Evolutionary conservation across 2,113 vertebrate species (phyloP).

Genomic region (Cyprinodon variegatus): DNA sequence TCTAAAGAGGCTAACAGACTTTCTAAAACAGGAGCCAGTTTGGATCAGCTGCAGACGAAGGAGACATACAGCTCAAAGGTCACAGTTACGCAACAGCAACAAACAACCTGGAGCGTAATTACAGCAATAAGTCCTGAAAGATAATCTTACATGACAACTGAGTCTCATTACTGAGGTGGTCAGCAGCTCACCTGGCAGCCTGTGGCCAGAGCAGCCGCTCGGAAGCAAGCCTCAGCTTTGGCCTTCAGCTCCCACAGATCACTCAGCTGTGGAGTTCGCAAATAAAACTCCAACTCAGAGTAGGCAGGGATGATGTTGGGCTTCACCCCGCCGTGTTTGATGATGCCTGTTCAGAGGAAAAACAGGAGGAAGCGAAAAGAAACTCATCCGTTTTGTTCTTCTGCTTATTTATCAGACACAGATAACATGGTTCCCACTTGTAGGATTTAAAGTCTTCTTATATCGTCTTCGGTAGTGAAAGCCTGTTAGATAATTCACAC

Average conservation of each 20-base stretch:
- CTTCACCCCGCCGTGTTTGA: constrained; percentile 89
- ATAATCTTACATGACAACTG: neutral
- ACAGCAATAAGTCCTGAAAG: neutral
- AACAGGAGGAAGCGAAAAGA: constrained; percentile 1
- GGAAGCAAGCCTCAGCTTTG: constrained; percentile 88
- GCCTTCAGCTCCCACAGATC: constrained; percentile 83
- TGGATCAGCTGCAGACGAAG: neutral
- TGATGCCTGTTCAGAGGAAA: constrained; percentile 81
- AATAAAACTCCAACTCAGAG: constrained; percentile 85
- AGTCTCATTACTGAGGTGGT: neutral
- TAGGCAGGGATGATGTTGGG: constrained; percentile 91
- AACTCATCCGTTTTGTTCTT: neutral
- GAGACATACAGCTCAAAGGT: neutral
- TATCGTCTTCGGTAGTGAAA: no score
- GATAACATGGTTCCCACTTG: no score
- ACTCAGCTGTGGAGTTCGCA: constrained; percentile 82
- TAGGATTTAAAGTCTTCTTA: no score
- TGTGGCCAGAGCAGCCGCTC: constrained; percentile 85
- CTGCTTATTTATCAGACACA: neutral
- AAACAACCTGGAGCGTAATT: neutral
- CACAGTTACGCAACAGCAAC: neutral
- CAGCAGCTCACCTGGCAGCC: constrained; percentile 83
- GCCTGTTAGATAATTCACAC: no score
- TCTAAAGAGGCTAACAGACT: neutral
- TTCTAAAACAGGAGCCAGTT: neutral